phyloP scores from a whole-genome alignment of 2,113 vertebrate genomes.

The Dasyprocta punctata region DNA sequence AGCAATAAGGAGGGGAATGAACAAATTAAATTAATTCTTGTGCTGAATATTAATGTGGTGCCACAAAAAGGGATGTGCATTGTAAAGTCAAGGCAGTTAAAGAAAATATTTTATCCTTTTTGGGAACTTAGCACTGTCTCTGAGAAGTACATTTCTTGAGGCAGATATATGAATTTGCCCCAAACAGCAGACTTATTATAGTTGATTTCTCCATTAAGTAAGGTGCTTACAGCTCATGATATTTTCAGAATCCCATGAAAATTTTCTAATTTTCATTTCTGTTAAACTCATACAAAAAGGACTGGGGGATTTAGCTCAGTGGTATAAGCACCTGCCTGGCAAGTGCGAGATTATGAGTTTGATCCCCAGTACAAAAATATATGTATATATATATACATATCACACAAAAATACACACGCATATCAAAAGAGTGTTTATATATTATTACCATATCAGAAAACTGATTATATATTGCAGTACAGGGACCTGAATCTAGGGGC shows the following conservation, averaged over 20 bases:
- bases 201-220: neutral
- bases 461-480: neutral
- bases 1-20: slow-evolving; percentile 51
- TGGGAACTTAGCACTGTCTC: neutral
- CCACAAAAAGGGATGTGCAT: slow-evolving; percentile 22
- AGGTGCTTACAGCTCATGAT: neutral
- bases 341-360: too few relatives aligned
- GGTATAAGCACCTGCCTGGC: too few relatives aligned
- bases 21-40: slow-evolving; percentile 65
- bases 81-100: neutral
- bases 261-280: slow-evolving; percentile 46
- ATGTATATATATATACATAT: too few relatives aligned
- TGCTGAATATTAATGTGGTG: slow-evolving; percentile 34
- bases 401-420: neutral
- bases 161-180: neutral
- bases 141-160: neutral
- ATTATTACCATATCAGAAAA: neutral
- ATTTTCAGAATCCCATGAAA: neutral
- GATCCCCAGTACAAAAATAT: too few relatives aligned
- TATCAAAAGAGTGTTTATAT: neutral
- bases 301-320: too few relatives aligned
- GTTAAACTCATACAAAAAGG: slow-evolving; percentile 28
- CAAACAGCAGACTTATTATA: neutral
- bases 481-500: neutral
- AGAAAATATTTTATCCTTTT: slow-evolving; percentile 45